Evolutionary conservation across 2,888 invertebrate genomes (phyloP).

Genomic region (Scaptomyza caliginosa): DNA sequence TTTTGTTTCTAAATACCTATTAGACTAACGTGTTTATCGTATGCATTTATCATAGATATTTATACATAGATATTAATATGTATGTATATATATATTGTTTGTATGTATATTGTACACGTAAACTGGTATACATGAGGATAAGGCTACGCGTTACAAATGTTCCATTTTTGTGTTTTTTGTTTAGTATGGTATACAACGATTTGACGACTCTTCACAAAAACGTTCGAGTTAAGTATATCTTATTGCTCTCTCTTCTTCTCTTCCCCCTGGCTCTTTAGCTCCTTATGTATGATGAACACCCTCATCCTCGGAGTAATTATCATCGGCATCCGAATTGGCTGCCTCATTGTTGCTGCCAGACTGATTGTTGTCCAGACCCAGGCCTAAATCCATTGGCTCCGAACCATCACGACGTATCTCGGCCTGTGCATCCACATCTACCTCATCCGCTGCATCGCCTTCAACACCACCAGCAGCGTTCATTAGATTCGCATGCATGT

Average conservation of each 20-base stretch:
- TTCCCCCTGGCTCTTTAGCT: constrained; percentile 19
- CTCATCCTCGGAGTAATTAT: constrained; percentile 84
- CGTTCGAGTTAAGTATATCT: constrained; percentile 20
- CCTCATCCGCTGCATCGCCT: constrained; percentile 20
- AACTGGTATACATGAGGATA: constrained; percentile 84
- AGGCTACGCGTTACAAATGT: constrained; percentile 83
- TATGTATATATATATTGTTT: constrained; percentile 28
- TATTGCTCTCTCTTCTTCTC: constrained; percentile 23
- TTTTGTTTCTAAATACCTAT: constrained; percentile 28
- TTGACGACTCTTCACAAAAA: constrained; percentile 31
- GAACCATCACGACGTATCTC: constrained; percentile 82
- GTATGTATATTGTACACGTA: constrained; percentile 69
- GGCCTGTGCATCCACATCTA: constrained; percentile 61
- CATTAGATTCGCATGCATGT: constrained; percentile 46
- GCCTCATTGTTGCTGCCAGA: constrained; percentile 82
- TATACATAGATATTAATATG: constrained; percentile 13
- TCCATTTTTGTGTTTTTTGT: constrained; percentile 50
- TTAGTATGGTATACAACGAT: constrained; percentile 69
- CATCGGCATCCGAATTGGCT: constrained; percentile 82
- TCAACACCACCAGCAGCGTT: constrained; percentile 28
- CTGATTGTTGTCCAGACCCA: constrained; percentile 82
- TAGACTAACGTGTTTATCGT: constrained; percentile 58
- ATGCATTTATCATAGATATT: constrained; percentile 23
- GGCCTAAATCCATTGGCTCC: constrained; percentile 84
- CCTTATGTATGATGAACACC: constrained; percentile 83